phyloP scores from a whole-genome alignment of 2,797 vertebrate genomes.

The Lophius americanus region DNA sequence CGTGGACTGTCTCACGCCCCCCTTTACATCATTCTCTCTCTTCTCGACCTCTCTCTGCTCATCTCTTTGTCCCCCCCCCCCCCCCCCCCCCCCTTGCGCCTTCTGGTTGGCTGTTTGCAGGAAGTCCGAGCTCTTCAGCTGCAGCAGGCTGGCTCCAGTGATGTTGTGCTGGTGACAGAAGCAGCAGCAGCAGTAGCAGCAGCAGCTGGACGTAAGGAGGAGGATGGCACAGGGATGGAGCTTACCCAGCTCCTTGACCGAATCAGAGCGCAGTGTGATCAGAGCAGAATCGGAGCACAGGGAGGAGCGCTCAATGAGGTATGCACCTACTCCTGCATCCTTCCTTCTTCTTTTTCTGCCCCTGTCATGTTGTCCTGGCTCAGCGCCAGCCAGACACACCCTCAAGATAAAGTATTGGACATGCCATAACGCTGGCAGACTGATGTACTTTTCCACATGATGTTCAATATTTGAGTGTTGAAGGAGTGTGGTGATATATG shows the following conservation, averaged over 20 bases:
- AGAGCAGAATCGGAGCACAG: conserved; percentile 68
- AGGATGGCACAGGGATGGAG: conserved; percentile 96
- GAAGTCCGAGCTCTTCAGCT: conserved; percentile 82
- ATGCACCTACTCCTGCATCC: conserved; percentile 51
- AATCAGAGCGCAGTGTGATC: conserved; percentile 88
- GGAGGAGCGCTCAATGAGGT: conserved; percentile 84
- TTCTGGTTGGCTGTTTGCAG: conserved; percentile 76
- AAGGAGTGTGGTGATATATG: conserved; percentile 4
- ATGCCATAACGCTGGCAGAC: conserved; percentile 6
- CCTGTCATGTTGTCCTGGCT: conserved; percentile 42
- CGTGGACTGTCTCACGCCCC: conserved; percentile 12
- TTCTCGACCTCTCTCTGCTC: background rate
- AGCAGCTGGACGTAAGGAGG: conserved; percentile 75
- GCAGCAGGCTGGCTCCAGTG: conserved; percentile 77
- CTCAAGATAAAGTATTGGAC: conserved; percentile 43
- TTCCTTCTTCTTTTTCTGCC: conserved; percentile 13
- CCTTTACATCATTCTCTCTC: conserved; percentile 12
- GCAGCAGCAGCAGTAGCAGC: conserved; percentile 35
- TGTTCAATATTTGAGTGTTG: conserved; percentile 31
- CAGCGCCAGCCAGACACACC: conserved; percentile 66
- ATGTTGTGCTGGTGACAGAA: conserved; percentile 80
- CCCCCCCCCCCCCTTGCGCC: conserved; percentile 36
- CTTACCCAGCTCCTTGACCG: conserved; percentile 88
- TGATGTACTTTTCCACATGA: conserved; percentile 7
- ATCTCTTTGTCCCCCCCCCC: conserved; percentile 11